phyloP scores from a whole-genome alignment of 2,888 invertebrate genomes.

The Calliphora vomitoria region DNA sequence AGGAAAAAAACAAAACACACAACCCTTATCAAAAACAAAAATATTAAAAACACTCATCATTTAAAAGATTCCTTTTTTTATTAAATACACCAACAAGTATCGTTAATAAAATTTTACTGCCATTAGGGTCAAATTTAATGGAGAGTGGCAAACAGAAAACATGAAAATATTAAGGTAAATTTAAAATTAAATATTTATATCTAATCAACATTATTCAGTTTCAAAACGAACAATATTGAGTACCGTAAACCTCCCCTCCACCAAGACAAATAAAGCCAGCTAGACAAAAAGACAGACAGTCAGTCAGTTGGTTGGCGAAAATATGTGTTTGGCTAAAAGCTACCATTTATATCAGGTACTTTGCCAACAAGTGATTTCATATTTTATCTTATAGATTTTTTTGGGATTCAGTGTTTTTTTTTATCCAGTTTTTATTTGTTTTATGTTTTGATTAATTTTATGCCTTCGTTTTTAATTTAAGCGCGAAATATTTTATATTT shows the following conservation, averaged over 20 bases:
- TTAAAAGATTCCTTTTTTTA: not conserved
- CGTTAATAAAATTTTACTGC: conserved; percentile 36
- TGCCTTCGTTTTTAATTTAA: conserved; percentile 66
- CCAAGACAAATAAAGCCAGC: not conserved
- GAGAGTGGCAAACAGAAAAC: not conserved
- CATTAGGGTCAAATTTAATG: conserved; percentile 29
- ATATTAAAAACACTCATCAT: conserved; percentile 9
- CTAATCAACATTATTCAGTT: conserved; percentile 62
- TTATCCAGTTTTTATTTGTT: not conserved
- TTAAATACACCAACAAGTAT: not conserved
- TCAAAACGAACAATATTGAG: conserved; percentile 24
- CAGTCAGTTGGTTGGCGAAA: conserved; percentile 5
- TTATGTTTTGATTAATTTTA: conserved; percentile 65
- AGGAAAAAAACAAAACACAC: not conserved
- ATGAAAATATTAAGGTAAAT: conserved; percentile 40
- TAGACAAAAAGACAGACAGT: not conserved
- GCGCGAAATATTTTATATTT: conserved; percentile 65
- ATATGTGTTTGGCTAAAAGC: conserved; percentile 14
- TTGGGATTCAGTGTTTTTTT: conserved; percentile 8
- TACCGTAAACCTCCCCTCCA: not conserved
- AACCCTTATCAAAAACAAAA: conserved; percentile 19
- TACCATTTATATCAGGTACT: conserved; percentile 12
- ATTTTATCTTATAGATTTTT: conserved; percentile 39
- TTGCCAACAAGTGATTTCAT: conserved; percentile 40
- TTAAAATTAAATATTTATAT: conserved; percentile 69